phyloP scores from a whole-genome alignment of 2,797 vertebrate species.

The Crocidura indochinensis region DNA sequence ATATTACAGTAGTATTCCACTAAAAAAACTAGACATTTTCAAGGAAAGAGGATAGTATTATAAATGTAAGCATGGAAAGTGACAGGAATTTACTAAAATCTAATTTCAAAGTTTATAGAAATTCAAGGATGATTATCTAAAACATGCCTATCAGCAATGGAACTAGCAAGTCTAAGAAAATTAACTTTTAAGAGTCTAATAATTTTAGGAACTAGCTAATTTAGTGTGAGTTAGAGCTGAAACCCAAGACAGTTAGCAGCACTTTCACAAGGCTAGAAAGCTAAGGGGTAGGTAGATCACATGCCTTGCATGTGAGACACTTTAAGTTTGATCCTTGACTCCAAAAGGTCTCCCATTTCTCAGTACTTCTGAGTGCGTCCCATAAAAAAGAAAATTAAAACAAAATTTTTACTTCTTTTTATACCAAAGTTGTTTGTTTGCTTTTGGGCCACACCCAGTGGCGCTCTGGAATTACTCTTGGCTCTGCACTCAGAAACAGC shows the following conservation, averaged over 20 bases:
- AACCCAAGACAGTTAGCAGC: constrained; percentile 8
- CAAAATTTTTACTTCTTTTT: no score
- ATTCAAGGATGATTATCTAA: neutral
- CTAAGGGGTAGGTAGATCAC: no score
- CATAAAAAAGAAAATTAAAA: no score
- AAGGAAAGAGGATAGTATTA: neutral
- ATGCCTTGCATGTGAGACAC: no score
- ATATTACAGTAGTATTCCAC: neutral
- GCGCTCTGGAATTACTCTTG: no score
- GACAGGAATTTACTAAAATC: neutral
- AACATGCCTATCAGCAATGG: constrained; percentile 55
- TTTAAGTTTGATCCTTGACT: no score
- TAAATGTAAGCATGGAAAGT: constrained; percentile 12
- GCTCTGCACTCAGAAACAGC: no score
- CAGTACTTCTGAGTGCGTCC: no score
- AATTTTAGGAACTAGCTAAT: neutral
- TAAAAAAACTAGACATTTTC: neutral
- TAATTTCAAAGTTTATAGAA: constrained; percentile 25
- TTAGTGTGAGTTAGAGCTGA: neutral
- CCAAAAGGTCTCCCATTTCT: no score
- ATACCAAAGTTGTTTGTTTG: no score
- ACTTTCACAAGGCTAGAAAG: constrained; percentile 18
- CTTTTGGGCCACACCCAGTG: no score
- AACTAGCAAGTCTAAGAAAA: constrained; percentile 4
- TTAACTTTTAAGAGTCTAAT: constrained; percentile 52